A percentile compares a stretch with the other conserved stretches of the same genome.
These are phyloP conservation scores for Listronotus bonariensis DNA, from an alignment of 1,140 invertebrate genomes.

Conservation along the genomic window DNA sequence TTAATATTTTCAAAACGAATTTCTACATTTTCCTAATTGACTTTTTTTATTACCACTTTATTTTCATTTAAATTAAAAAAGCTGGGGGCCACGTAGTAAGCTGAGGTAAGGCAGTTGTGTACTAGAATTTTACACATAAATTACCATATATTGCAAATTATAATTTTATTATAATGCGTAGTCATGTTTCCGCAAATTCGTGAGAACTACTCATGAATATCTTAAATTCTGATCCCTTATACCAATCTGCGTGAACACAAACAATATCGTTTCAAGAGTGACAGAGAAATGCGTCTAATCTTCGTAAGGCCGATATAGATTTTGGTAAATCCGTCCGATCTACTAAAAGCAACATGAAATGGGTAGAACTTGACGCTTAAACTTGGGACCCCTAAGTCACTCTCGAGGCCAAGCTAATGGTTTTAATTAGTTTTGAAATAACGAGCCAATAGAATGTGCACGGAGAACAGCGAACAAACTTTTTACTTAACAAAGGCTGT, in stretches of 20 bases:
- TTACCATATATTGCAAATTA: too few relatives aligned
- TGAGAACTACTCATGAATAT: too few relatives aligned
- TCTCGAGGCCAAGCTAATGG: conserved; percentile 11
- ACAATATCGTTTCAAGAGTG: conserved; percentile 2
- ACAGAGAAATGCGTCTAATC: conserved; percentile 4
- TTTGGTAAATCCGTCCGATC: conserved; percentile 24
- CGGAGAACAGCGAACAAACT: neutral
- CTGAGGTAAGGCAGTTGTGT: too few relatives aligned
- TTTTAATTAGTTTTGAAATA: conserved; percentile 15
- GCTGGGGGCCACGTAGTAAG: too few relatives aligned
- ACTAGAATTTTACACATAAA: too few relatives aligned
- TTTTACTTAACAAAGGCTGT: neutral
- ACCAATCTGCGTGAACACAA: neutral
- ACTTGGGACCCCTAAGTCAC: conserved; percentile 15
- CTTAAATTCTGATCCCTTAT: too few relatives aligned
- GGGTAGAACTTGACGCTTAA: conserved; percentile 19
- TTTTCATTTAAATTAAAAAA: too few relatives aligned
- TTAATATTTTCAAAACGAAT: too few relatives aligned
- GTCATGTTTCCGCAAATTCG: too few relatives aligned
- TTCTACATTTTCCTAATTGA: too few relatives aligned
- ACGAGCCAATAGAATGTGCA: conserved; percentile 11
- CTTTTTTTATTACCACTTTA: too few relatives aligned
- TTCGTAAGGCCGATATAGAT: conserved; percentile 17
- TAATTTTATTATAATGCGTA: too few relatives aligned
- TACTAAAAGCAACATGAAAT: conserved; percentile 21